These are phyloP conservation scores for Lagorchestes hirsutus DNA, from an alignment of 2,797 vertebrate genomes.

Conservation along the genomic window DNA sequence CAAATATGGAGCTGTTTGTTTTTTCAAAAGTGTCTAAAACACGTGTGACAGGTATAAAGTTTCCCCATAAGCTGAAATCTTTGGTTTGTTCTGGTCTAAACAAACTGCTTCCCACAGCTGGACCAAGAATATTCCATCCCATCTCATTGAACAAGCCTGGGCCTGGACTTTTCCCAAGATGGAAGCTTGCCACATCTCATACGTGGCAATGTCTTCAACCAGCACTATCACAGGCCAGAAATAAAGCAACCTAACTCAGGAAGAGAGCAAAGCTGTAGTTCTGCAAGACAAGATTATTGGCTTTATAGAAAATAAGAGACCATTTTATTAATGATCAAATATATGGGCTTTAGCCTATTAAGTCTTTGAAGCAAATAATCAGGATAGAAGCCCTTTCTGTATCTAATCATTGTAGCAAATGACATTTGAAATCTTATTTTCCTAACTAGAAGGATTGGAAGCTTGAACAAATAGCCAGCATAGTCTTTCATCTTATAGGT, in stretches of 20 bases:
- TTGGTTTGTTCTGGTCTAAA: slow-evolving; percentile 62
- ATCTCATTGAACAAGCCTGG: slow-evolving; percentile 25
- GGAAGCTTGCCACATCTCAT: slow-evolving; percentile 51
- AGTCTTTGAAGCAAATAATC: slow-evolving; percentile 67
- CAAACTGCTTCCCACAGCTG: slow-evolving; percentile 71
- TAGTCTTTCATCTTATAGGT: slow-evolving; percentile 44
- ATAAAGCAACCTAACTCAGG: slow-evolving; percentile 45
- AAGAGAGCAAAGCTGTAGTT: slow-evolving; percentile 64
- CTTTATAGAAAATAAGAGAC: slow-evolving; percentile 53
- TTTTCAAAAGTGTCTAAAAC: slow-evolving; percentile 72
- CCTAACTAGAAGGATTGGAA: slow-evolving; percentile 58
- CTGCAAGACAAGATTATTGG: slow-evolving; percentile 66
- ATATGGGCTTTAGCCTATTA: slow-evolving; percentile 60
- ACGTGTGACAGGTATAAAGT: slow-evolving; percentile 74
- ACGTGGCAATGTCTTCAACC: slow-evolving; percentile 59
- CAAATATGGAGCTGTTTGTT: slow-evolving; percentile 73
- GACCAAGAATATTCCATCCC: slow-evolving; percentile 57
- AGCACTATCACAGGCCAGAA: slow-evolving; percentile 41
- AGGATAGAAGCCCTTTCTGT: slow-evolving; percentile 44
- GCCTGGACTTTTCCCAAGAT: slow-evolving; percentile 57
- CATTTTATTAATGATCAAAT: slow-evolving; percentile 74
- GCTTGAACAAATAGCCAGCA: slow-evolving; percentile 53
- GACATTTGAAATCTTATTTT: slow-evolving; percentile 56
- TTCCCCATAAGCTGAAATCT: slow-evolving; percentile 68
- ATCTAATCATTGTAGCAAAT: slow-evolving; percentile 57